These are phyloP conservation scores for Catharus fuscescens DNA, from an alignment of 2,113 vertebrate genomes.

Conservation along the genomic window DNA sequence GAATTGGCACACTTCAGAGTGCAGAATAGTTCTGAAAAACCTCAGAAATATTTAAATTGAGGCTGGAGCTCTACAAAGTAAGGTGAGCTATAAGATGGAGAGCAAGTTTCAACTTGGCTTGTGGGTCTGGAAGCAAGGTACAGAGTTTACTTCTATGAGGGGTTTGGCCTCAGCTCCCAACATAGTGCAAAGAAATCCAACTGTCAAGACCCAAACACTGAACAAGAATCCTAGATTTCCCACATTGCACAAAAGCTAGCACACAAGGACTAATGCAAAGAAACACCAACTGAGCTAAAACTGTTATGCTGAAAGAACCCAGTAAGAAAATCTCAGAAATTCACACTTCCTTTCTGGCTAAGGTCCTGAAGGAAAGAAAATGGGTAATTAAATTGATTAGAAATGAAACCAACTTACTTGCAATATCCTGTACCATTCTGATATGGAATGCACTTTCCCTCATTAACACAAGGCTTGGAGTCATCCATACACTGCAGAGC, in stretches of 20 bases:
- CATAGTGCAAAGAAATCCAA: not conserved
- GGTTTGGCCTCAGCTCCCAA: not conserved
- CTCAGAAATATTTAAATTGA: not conserved
- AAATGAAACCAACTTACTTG: slow-evolving; percentile 81
- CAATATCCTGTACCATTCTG: slow-evolving; percentile 90
- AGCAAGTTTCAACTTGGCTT: not conserved
- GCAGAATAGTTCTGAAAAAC: not conserved
- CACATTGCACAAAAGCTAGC: not conserved
- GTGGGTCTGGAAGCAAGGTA: not conserved
- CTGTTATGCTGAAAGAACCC: not conserved
- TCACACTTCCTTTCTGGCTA: not conserved
- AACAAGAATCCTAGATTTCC: not conserved
- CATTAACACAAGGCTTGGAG: slow-evolving; percentile 87
- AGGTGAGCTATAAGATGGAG: not conserved
- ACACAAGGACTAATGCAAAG: not conserved
- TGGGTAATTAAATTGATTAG: not conserved
- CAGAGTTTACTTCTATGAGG: not conserved
- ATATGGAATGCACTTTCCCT: slow-evolving; percentile 86
- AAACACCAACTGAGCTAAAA: not conserved
- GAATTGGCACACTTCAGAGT: not conserved
- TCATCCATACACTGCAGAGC: slow-evolving; percentile 88
- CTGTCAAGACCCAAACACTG: not conserved
- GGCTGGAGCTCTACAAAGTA: not conserved
- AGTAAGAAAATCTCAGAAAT: not conserved
- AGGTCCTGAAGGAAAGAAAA: not conserved